Evolutionary conservation across 2,888 invertebrate genomes (phyloP).

Genomic region (Gandaritis pyraliata): DNA sequence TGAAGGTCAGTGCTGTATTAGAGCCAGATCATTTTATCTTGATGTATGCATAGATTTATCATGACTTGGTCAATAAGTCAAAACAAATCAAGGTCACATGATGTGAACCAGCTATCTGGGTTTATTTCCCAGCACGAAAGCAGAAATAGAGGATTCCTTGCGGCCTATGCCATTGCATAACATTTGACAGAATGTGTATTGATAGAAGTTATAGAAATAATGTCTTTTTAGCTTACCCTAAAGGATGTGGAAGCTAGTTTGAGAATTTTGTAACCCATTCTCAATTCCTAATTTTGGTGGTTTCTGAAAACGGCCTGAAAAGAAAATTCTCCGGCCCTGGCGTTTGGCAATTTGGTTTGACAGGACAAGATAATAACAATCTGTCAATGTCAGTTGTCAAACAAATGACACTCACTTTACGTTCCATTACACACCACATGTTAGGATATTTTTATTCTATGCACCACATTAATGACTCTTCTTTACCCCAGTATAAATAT

Average conservation of each 20-base stretch:
- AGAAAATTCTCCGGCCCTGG: conserved; percentile 60
- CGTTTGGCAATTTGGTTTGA: conserved; percentile 38
- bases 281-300: conserved; percentile 43
- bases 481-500: too few relatives aligned
- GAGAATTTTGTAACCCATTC: conserved; percentile 76
- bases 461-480: too few relatives aligned
- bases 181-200: conserved; percentile 52
- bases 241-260: conserved; percentile 72
- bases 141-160: conserved; percentile 10
- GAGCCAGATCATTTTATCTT: conserved; percentile 33
- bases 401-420: not conserved
- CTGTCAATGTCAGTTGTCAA: conserved; percentile 30
- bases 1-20: conserved; percentile 65
- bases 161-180: conserved; percentile 66
- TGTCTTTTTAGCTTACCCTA: conserved; percentile 62
- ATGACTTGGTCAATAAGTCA: not conserved
- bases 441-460: too few relatives aligned
- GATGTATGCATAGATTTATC: not conserved
- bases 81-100: conserved; percentile 7
- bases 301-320: conserved; percentile 44
- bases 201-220: conserved; percentile 9
- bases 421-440: not conserved
- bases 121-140: not conserved
- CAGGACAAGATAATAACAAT: not conserved
- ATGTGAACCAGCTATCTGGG: not conserved